Evolutionary conservation across 2,797 vertebrate species (phyloP).

Genomic region (Carduelis carduelis): DNA sequence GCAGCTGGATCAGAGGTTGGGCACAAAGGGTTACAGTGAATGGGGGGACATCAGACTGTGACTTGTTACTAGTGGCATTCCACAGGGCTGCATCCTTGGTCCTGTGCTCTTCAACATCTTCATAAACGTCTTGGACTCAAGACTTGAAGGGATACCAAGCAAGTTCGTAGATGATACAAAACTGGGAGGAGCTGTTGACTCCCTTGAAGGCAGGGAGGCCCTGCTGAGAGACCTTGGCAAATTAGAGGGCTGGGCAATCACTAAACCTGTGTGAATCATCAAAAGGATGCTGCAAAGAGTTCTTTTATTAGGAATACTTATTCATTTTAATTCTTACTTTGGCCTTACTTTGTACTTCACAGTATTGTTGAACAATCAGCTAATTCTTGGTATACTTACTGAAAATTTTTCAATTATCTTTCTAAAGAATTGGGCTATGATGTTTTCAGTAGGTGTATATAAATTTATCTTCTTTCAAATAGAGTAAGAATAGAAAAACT

Average conservation of each 20-base stretch:
- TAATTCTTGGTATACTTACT: neutral
- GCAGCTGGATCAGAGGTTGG: neutral
- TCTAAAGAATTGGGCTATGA: neutral
- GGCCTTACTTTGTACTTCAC: neutral
- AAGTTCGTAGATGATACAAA: neutral
- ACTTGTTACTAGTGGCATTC: neutral
- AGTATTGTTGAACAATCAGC: neutral
- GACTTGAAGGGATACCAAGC: neutral
- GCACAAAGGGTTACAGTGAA: neutral
- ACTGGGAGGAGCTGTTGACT: neutral
- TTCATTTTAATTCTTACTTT: neutral
- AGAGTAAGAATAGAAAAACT: neutral
- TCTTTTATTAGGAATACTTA: neutral
- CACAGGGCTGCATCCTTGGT: neutral
- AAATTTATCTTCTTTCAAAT: neutral
- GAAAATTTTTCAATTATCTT: neutral
- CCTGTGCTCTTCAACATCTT: neutral
- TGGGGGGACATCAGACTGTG: neutral
- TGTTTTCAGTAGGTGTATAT: neutral
- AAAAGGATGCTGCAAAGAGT: neutral
- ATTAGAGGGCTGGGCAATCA: neutral
- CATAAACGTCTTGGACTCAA: neutral
- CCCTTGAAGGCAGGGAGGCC: neutral
- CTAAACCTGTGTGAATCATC: neutral
- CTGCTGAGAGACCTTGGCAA: fast-evolving